Evolutionary conservation across 2,888 invertebrate species (phyloP), one percentile per base, ranked within the genome.

Genomic region (Pollenia angustigena): DNA sequence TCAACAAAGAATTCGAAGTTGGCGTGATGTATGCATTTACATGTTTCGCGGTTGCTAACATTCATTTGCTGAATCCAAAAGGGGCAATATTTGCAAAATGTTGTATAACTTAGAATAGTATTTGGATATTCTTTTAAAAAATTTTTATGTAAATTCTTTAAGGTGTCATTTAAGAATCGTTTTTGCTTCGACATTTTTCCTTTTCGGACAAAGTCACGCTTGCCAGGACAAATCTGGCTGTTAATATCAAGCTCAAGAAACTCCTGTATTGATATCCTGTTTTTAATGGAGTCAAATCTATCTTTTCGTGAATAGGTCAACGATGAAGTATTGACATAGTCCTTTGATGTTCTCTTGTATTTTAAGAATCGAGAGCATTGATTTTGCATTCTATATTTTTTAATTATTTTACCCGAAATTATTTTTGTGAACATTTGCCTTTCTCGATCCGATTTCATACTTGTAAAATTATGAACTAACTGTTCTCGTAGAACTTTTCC

Each of bases 371-470:
- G 42, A 58, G 42, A 56, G 42, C 72, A 72, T 72, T 56, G 40
- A 72, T 74, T 74, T 74, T 60, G 72, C 58, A 48, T 74, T 54
- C 52, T 69, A 69, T 50, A 69, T 64, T 74, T 74, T 74, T 74
- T 46, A 58, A 74, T 74, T 58, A 48, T 48, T 74, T 74, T 74
- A 74, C 72, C 72, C 18, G 58, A 74, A 74, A 74, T 74, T 58
- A 74, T 18, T 48, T 74, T 74, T 58, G 58, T 74, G 58, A 60
- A 74, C 46, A 74, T 60, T 74, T 60, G 44, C 60, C 58, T 58
- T 74, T 74, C n/a, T 74, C 72, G 58, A 74, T 74, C 48, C 58
- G 72, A 58, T 74, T 74, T 74, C 60, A 74, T 74, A 60, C 71
- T 71, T 71, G 40, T 54, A 16, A 71, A 71, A 71, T 71, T 71